phyloP scores from a whole-genome alignment of 2,888 invertebrate genomes.

The Eilema depressum region DNA sequence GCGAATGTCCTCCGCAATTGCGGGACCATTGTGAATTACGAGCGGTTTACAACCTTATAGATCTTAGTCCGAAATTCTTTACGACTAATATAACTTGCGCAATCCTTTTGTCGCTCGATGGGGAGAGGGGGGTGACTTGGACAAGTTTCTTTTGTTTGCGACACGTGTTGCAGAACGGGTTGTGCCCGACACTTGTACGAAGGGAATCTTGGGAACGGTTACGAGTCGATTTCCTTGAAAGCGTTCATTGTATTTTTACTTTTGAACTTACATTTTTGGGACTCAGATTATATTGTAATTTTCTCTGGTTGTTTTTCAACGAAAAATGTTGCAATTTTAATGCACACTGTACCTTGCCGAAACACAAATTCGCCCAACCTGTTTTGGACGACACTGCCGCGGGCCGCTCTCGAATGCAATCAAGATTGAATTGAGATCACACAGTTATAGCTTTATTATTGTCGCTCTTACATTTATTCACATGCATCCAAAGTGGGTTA shows the following conservation, averaged over 20 bases:
- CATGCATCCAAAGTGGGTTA: conserved; percentile 46
- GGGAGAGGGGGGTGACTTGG: conserved; percentile 67
- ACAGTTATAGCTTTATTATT: conserved; percentile 61
- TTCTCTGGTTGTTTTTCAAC: conserved; percentile 57
- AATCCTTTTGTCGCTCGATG: conserved; percentile 82
- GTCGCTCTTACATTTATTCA: conserved; percentile 45
- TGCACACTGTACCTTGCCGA: conserved; percentile 50
- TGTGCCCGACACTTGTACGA: conserved; percentile 80
- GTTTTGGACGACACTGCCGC: conserved; percentile 55
- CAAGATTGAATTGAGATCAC: conserved; percentile 61
- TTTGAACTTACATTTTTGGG: conserved; percentile 60
- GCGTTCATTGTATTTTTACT: conserved; percentile 63
- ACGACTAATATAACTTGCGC: conserved; percentile 85
- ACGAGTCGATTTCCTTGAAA: conserved; percentile 72
- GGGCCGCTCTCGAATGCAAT: conserved; percentile 55
- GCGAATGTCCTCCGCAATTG: conserved; percentile 84
- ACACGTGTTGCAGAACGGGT: conserved; percentile 86
- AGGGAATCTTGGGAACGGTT: conserved; percentile 71
- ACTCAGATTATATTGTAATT: conserved; percentile 65
- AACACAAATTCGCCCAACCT: conserved; percentile 52
- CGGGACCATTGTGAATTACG: conserved; percentile 84
- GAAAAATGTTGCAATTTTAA: conserved; percentile 56
- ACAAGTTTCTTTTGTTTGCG: conserved; percentile 84
- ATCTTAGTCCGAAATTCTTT: conserved; percentile 85
- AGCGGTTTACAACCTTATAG: conserved; percentile 83